These are phyloP conservation scores for Tauraco erythrolophus DNA, from an alignment of 2,113 vertebrate species.

Conservation along the genomic window DNA sequence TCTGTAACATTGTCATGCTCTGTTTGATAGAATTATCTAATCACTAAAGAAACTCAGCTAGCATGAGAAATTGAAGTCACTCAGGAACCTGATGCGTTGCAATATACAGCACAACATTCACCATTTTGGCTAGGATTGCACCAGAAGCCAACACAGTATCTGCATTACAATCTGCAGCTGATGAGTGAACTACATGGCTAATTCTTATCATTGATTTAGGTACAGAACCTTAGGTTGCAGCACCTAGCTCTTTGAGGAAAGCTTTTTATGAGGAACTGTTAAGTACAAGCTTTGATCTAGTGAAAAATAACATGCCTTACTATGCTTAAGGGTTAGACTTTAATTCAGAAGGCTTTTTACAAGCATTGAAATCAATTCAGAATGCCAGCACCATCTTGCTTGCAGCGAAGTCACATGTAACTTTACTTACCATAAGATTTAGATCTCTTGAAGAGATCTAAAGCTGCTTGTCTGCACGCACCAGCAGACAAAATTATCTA, in stretches of 20 bases:
- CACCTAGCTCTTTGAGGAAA: neutral
- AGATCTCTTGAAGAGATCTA: slow-evolving; percentile 15
- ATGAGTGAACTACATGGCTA: neutral
- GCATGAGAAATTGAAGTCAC: neutral
- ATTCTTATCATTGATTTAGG: neutral
- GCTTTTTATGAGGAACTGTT: neutral
- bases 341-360: slow-evolving; percentile 21
- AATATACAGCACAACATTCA: neutral
- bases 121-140: neutral
- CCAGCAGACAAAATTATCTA: slow-evolving; percentile 6
- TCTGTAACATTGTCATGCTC: neutral
- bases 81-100: neutral
- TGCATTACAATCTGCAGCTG: neutral
- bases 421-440: neutral
- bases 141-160: neutral
- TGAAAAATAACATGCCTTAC: neutral
- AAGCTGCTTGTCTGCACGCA: slow-evolving; percentile 10
- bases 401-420: slow-evolving; percentile 44
- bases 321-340: neutral
- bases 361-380: neutral
- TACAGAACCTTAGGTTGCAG: neutral
- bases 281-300: neutral
- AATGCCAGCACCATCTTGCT: neutral
- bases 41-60: neutral
- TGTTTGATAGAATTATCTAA: neutral